These are phyloP conservation scores for Diplosoma virens DNA, from an alignment of 23 tunicate species.

Conservation along the genomic window DNA sequence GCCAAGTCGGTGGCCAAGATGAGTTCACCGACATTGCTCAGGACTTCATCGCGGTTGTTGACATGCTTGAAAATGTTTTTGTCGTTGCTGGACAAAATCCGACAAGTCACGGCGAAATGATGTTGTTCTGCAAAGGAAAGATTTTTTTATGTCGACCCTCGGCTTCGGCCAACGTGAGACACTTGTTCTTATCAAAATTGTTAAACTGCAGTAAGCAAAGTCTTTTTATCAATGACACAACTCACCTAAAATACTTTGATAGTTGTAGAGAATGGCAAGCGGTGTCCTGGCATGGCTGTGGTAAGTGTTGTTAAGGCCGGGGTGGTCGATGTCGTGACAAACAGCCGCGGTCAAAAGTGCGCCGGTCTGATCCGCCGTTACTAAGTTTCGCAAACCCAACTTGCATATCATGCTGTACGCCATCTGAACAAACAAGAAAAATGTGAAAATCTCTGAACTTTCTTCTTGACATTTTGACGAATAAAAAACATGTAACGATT, in stretches of 20 bases:
- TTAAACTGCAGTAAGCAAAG: too few relatives aligned
- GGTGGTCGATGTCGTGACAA: constrained; percentile 96
- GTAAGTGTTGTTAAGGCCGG: constrained; percentile 88
- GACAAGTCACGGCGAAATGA: constrained; percentile 88
- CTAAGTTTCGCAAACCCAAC: constrained; percentile 34
- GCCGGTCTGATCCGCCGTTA: constrained; percentile 72
- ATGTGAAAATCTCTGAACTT: not conserved
- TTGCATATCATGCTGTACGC: constrained; percentile 86
- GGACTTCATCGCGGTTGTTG: constrained; percentile 73
- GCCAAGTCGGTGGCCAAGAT: constrained; percentile 88
- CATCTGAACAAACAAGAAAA: constrained; percentile 49
- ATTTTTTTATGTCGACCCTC: too few relatives aligned
- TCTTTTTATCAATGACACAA: too few relatives aligned
- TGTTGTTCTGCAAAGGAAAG: constrained; percentile 74
- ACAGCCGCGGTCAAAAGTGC: constrained; percentile 81
- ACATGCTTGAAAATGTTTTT: constrained; percentile 79
- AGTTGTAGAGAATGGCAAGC: constrained; percentile 82
- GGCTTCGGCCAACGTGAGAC: too few relatives aligned
- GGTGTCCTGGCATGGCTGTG: constrained; percentile 84
- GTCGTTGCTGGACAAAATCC: constrained; percentile 78
- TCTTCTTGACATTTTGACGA: too few relatives aligned
- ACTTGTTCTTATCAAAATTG: too few relatives aligned
- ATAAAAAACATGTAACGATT: too few relatives aligned
- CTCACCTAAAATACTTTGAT: constrained; percentile 85
- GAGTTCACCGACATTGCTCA: constrained; percentile 66